Percentiles rank a stretch among this genome's conserved stretches.
Evolutionary conservation across 2,113 vertebrate species (phyloP).

Genomic region (Festucalex cinctus): DNA sequence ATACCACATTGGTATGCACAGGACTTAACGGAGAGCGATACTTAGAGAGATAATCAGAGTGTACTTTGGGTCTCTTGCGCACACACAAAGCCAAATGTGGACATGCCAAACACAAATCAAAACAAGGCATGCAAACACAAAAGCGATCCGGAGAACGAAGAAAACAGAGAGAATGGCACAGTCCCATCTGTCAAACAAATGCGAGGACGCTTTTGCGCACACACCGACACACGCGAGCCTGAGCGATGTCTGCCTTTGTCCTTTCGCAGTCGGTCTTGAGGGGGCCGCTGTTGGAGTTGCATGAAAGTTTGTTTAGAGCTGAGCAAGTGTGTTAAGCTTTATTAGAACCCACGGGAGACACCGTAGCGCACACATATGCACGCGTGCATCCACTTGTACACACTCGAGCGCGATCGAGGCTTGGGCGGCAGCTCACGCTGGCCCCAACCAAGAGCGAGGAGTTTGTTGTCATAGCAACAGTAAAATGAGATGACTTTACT

Average conservation of each 20-base stretch:
- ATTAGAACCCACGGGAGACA: slow-evolving; percentile 57
- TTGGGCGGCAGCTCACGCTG: slow-evolving; percentile 61
- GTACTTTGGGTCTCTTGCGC: slow-evolving; percentile 12
- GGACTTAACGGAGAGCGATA: slow-evolving; percentile 13
- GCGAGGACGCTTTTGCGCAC: slow-evolving; percentile 42
- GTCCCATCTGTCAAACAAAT: slow-evolving; percentile 70
- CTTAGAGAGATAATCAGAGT: slow-evolving; percentile 10
- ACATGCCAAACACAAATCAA: slow-evolving; percentile 67
- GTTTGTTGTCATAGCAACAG: slow-evolving; percentile 81
- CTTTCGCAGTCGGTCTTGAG: slow-evolving; percentile 56
- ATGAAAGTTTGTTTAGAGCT: slow-evolving; percentile 68
- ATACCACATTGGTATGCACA: slow-evolving; percentile 20
- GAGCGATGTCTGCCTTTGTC: slow-evolving; percentile 65
- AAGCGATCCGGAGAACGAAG: slow-evolving; percentile 59
- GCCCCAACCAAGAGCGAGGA: slow-evolving; percentile 68
- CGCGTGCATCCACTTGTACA: slow-evolving; percentile 23
- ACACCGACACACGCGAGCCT: slow-evolving; percentile 39
- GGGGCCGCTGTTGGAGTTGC: slow-evolving; percentile 54
- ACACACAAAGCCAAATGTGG: slow-evolving; percentile 50
- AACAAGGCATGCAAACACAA: slow-evolving; percentile 66
- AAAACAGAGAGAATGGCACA: slow-evolving; percentile 56
- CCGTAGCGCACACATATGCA: slow-evolving; percentile 42
- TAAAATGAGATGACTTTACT: slow-evolving; percentile 80
- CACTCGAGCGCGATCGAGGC: slow-evolving; percentile 52
- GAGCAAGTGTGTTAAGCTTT: slow-evolving; percentile 65